A percentile compares a stretch with the other conserved stretches of the same genome.
Evolutionary conservation across 2,113 vertebrate genomes (phyloP).

Genomic region (Gavialis gangeticus): DNA sequence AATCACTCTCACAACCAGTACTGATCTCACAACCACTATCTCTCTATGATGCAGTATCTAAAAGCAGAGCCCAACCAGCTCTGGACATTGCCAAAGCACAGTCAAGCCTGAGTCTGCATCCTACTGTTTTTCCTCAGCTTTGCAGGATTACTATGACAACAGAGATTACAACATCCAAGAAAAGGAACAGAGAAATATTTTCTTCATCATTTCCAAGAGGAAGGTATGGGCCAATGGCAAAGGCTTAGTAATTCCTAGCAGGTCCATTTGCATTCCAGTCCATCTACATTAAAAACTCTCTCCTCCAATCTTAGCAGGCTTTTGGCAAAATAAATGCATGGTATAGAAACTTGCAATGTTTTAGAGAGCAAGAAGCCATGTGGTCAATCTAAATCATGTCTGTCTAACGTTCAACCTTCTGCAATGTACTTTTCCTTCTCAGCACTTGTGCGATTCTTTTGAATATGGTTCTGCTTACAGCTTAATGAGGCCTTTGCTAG

Average conservation of each 20-base stretch:
- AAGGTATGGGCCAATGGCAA: conserved; percentile 64
- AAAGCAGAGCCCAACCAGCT: background rate
- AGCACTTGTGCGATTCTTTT: background rate
- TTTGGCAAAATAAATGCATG: background rate
- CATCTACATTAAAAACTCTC: background rate
- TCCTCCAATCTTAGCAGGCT: background rate
- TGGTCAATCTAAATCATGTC: background rate
- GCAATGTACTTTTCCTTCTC: background rate
- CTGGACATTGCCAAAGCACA: background rate
- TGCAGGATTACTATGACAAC: conserved; percentile 83
- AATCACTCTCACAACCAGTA: too few relatives aligned
- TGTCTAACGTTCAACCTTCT: background rate
- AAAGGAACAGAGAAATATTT: conserved; percentile 85
- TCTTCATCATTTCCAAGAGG: conserved; percentile 86
- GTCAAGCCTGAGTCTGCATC: background rate
- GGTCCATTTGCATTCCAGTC: background rate
- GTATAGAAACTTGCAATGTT: background rate
- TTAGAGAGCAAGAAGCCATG: background rate
- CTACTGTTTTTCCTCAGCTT: background rate
- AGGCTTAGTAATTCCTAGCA: background rate
- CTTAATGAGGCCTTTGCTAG: background rate
- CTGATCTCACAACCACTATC: too few relatives aligned
- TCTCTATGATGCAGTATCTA: background rate
- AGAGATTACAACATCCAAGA: conserved; percentile 86
- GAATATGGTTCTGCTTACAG: background rate